Evolutionary conservation across 1,140 invertebrate genomes (phyloP).

Genomic region (Harlomillsia oculata): DNA sequence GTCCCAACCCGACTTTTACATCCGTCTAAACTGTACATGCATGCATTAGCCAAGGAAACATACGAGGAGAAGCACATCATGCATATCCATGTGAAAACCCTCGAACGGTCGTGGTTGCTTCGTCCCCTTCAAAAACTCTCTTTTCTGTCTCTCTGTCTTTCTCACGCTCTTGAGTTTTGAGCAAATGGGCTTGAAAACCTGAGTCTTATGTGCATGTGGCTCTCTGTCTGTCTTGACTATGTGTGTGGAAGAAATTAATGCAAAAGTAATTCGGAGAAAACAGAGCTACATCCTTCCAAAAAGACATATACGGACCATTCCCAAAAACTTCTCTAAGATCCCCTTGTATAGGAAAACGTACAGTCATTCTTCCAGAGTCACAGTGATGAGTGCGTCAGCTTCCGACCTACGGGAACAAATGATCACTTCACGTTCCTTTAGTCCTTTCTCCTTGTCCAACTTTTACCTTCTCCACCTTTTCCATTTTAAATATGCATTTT

Average conservation of each 20-base stretch:
- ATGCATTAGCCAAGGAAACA: not conserved
- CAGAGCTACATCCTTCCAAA: conserved; percentile 1
- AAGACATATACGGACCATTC: not conserved
- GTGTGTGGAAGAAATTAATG: conserved; percentile 36
- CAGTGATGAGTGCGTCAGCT: not conserved
- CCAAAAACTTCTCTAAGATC: no score
- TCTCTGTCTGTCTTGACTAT: conserved; percentile 17
- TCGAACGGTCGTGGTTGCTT: no score
- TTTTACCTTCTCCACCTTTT: not conserved
- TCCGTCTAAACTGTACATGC: not conserved
- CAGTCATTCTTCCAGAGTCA: conserved; percentile 11
- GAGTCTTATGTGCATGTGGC: no score
- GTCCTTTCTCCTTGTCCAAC: not conserved
- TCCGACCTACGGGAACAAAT: not conserved
- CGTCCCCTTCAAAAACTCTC: no score
- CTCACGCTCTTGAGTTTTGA: not conserved
- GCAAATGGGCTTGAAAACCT: no score
- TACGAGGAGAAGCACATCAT: not conserved
- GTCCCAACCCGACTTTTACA: conserved; percentile 6
- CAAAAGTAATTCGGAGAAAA: conserved; percentile 35
- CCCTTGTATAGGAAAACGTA: conserved; percentile 8
- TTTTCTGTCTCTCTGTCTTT: not conserved
- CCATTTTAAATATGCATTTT: not conserved
- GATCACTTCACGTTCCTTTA: not conserved
- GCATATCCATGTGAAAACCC: conserved; percentile 3